A percentile compares a stretch with the other conserved stretches of the same genome.
Conservation (phyloP, 1,140 invertebrate species). For the Caenorhabditis brenneri region DNA sequence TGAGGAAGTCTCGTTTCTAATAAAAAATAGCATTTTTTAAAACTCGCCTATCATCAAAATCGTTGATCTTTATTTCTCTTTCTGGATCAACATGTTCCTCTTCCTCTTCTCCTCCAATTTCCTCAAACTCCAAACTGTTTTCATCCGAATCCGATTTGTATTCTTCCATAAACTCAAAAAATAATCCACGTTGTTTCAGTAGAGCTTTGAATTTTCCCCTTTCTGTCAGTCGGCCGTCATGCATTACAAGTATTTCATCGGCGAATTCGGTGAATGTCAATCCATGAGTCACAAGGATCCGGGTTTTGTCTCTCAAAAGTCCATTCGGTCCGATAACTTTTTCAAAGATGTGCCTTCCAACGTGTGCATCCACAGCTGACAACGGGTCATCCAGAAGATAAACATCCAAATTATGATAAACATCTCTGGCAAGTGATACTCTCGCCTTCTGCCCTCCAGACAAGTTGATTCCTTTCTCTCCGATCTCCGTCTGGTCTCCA, state of each 20-base stretch:
- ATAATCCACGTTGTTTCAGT: conserved; percentile 42
- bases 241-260: conserved; percentile 63
- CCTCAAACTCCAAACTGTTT: conserved; percentile 45
- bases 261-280: conserved; percentile 60
- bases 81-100: not conserved
- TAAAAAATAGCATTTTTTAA: too few species aligned
- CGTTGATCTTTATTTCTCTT: not conserved
- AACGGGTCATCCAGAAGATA: conserved; percentile 80
- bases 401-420: conserved; percentile 76
- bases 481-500: conserved; percentile 76
- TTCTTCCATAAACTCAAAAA: conserved; percentile 57
- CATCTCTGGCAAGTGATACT: conserved; percentile 78
- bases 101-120: not conserved
- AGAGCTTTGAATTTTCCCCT: conserved; percentile 50
- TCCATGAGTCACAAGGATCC: conserved; percentile 67
- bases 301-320: conserved; percentile 63
- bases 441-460: conserved; percentile 83
- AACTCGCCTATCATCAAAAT: conserved; percentile 41
- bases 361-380: conserved; percentile 77
- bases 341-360: conserved; percentile 76
- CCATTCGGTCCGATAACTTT: conserved; percentile 67
- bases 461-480: conserved; percentile 74
- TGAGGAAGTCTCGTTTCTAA: too few species aligned
- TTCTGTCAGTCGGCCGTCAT: conserved; percentile 54
- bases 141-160: conserved; percentile 47